Evolutionary conservation across 2,888 invertebrate genomes (phyloP), one percentile per base, ranked within the genome.

Genomic region (Lasius platythorax): DNA sequence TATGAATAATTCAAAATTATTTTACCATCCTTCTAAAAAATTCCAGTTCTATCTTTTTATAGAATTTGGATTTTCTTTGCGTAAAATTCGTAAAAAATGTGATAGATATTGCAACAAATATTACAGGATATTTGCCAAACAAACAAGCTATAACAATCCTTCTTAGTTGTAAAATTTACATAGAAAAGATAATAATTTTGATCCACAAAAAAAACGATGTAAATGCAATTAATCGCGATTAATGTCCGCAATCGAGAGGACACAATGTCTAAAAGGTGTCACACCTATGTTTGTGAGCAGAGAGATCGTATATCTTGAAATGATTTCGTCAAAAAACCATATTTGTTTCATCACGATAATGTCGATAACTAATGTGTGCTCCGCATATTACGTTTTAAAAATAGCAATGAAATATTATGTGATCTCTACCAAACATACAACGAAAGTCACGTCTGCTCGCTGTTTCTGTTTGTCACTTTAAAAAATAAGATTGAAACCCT

Each of bases 261-360:
- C 64, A 43, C 11, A 30, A 56, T 66, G 43, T 40, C 50, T 84
- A 83, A 83, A 76, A 53, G 53, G 9, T 43, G 86, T 84, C 85
- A 68, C 85, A 82, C 87, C 85, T 50, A 75, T 82, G 72, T 90
- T 90, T 90, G 78, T 68, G 23, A 33, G 28, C 4, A 12, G 23
- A 4, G 76, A 82, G 61, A 86, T 70, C 81, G 50, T 75, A 81
- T 67, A 82, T 83, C 87, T 84, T 15, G 40, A 70, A 85, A 76
- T 70, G 85, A 67, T 73, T 40, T 67, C 61, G 46, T 67, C 43
- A 37, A 78, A 67, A 23, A 58, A 15, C 2, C 46, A 83, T 64
- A 83, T 50, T 58, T 23, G 79, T 61, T 67, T 76, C 79, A 76
- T 81, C 67, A 37, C 68, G 53, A 66, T 76, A 73, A 82, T 63